Conservation (phyloP, 2,113 vertebrate genomes). For the Oryzias melastigma region DNA sequence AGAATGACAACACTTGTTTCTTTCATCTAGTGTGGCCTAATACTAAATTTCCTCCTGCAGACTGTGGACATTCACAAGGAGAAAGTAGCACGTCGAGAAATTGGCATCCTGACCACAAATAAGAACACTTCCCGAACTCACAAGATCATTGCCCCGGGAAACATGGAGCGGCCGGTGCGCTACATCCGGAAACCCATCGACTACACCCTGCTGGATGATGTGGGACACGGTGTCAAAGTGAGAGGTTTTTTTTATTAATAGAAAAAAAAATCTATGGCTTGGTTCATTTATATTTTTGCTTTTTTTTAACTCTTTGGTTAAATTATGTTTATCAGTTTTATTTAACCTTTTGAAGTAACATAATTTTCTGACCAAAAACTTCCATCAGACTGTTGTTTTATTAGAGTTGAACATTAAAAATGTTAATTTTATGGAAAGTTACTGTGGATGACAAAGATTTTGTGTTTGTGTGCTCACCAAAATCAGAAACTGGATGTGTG, state of each 20-base stretch:
- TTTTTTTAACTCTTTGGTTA: no score
- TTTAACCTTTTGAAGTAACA: no score
- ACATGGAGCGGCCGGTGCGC: slow-evolving; percentile 97
- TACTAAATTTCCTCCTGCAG: slow-evolving; percentile 57
- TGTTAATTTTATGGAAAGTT: background rate
- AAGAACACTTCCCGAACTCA: slow-evolving; percentile 99
- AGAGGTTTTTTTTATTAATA: slow-evolving; percentile 38
- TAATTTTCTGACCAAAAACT: no score
- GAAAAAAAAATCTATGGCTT: no score
- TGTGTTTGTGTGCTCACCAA: slow-evolving; percentile 24
- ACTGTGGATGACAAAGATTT: background rate
- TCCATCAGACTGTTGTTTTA: no score
- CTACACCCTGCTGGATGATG: slow-evolving; percentile 98
- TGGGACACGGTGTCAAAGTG: slow-evolving; percentile 99
- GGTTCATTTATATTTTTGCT: no score
- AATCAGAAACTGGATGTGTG: slow-evolving; percentile 13
- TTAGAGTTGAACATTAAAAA: no score
- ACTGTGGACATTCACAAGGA: slow-evolving; percentile 99
- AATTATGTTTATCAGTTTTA: no score
- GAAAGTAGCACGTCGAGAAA: slow-evolving; percentile 97
- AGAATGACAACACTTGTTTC: background rate
- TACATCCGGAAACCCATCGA: slow-evolving; percentile 99
- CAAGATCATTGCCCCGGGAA: slow-evolving; percentile 98
- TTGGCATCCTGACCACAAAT: slow-evolving; percentile 98
- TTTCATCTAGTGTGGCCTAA: background rate